phyloP scores from a whole-genome alignment of 2,888 invertebrate species.

The Parthenolecanium corni region DNA sequence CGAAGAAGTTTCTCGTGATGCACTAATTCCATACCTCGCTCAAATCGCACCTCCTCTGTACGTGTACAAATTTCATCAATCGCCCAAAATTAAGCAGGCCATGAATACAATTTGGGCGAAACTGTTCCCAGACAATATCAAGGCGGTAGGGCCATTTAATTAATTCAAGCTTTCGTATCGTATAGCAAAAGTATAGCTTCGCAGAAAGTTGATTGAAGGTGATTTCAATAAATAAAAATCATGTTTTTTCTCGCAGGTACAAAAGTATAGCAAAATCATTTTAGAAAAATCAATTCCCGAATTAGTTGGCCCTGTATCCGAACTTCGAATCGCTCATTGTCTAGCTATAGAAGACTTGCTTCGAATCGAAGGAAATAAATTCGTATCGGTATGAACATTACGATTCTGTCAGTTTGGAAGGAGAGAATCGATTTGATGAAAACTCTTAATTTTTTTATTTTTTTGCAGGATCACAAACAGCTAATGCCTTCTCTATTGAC shows the following conservation, averaged over 20 bases:
- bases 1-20: constrained; percentile 36
- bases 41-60: constrained; percentile 52
- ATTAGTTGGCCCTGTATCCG: constrained; percentile 3
- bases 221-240: not conserved
- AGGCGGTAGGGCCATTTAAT: constrained; percentile 53
- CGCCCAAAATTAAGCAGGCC: constrained; percentile 78
- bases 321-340: constrained; percentile 21
- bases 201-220: not conserved
- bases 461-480: constrained; percentile 15
- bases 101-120: constrained; percentile 92
- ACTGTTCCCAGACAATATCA: constrained; percentile 73
- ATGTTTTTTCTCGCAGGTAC: not conserved
- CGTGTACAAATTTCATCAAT: constrained; percentile 82
- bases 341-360: constrained; percentile 18
- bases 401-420: too few species aligned
- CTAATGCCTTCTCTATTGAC: constrained; percentile 9
- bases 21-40: constrained; percentile 66
- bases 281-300: constrained; percentile 11
- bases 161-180: not conserved
- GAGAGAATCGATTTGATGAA: not conserved
- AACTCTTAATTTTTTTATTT: too few species aligned
- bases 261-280: constrained; percentile 8
- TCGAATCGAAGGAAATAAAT: constrained; percentile 22
- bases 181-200: not conserved
- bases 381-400: constrained; percentile 3